Evolutionary conservation across 2,797 vertebrate species (phyloP).

Genomic region (Enteromius viviparus): DNA sequence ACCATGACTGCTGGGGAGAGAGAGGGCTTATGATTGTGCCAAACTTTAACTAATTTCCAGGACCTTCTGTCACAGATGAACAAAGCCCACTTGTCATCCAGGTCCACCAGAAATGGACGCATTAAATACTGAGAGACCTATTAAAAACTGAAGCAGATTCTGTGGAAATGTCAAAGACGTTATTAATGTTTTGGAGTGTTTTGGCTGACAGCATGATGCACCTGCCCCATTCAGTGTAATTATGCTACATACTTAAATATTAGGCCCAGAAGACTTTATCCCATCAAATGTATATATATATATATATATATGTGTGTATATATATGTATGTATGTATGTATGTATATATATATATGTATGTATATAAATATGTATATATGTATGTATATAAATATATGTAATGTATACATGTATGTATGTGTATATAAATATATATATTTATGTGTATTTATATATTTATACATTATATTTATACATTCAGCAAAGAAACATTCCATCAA

Average conservation of each 20-base stretch:
- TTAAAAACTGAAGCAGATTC: not conserved
- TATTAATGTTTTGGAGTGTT: not conserved
- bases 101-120: conserved; percentile 8
- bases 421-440: too few relatives aligned
- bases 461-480: not conserved
- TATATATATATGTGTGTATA: too few relatives aligned
- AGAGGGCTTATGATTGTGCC: conserved; percentile 60
- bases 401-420: too few relatives aligned
- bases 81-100: conserved; percentile 37
- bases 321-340: too few relatives aligned
- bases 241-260: not conserved
- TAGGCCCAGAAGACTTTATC: not conserved
- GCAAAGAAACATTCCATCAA: not conserved
- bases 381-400: too few relatives aligned
- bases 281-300: not conserved
- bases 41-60: conserved; percentile 56
- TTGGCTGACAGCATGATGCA: not conserved
- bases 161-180: conserved; percentile 4
- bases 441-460: too few relatives aligned
- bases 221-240: conserved; percentile 1
- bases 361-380: too few relatives aligned
- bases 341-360: too few relatives aligned
- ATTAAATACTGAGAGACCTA: not conserved
- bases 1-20: conserved; percentile 75
- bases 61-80: conserved; percentile 53